Percentiles rank a stretch among this genome's conserved stretches.
phyloP scores from a whole-genome alignment of 2,797 vertebrate genomes.

The Micropoecilia bifurca region DNA sequence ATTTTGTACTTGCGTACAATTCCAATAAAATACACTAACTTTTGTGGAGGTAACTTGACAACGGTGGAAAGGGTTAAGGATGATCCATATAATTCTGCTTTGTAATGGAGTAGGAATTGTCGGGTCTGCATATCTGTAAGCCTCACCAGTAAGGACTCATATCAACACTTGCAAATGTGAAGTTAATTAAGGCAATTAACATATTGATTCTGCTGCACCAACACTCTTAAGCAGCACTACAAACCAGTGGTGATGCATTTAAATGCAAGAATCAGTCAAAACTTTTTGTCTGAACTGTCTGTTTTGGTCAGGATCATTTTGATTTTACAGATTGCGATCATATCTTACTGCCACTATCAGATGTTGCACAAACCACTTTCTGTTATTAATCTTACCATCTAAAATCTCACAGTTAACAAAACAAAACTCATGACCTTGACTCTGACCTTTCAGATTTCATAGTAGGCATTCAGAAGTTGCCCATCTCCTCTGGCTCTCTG shows the following conservation, averaged over 20 bases:
- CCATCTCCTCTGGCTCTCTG: slow-evolving; percentile 60
- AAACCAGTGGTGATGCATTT: neutral
- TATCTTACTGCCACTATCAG: neutral
- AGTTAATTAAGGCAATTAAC: slow-evolving; percentile 1
- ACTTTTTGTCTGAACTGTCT: neutral
- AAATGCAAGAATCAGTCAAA: neutral
- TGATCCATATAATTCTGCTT: neutral
- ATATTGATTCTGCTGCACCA: neutral
- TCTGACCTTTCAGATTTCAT: slow-evolving; percentile 28
- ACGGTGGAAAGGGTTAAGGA: neutral
- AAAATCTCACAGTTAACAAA: slow-evolving; percentile 25
- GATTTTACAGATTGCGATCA: neutral
- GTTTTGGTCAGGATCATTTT: neutral
- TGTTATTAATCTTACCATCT: neutral
- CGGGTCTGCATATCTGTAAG: neutral
- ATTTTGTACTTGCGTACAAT: neutral
- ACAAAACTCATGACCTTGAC: slow-evolving; percentile 29
- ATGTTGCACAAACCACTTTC: neutral
- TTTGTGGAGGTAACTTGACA: neutral
- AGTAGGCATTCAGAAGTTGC: slow-evolving; percentile 27
- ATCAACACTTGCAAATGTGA: neutral
- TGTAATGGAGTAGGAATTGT: neutral
- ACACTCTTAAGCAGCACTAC: neutral
- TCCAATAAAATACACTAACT: neutral
- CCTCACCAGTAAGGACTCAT: neutral